Evolutionary conservation across 1,140 invertebrate species (phyloP), one percentile per base, ranked within the genome.

Genomic region (Pseudomyrmex concolor): DNA sequence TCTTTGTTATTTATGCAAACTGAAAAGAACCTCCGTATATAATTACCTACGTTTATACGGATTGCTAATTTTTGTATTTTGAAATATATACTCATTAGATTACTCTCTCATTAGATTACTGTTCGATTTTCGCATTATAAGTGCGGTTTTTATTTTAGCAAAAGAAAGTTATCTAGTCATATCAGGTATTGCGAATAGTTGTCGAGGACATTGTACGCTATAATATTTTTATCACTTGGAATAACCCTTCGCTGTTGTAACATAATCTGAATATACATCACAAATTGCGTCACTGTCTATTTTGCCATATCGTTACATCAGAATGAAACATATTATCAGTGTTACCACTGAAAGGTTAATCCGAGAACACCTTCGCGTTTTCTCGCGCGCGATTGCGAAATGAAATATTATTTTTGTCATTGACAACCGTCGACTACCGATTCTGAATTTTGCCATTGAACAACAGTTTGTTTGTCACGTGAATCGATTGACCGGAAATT

Each of bases 401-500:
- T 12, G 19, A 77, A 34, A 67, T 50, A 43, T n/a, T 17, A 34
- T 70, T 57, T 71, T 50, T 70, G 54, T 68, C 57, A 78, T 1
- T 34, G 19, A 19, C 50, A 25, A 50, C 43, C 34, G 43, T 34
- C 76, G 76, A 70, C 57, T 57, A 19, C 43, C 66, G 19, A 80
- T 60, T 70, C 67, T 80, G 45, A 80, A 71, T 80, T 80, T 80
- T 71, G 19, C 13, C 66, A 68, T n/a, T 68, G 66, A 80, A 54
- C 34, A 34, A 86, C 50, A 64, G 54, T 25, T 12, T 72, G 25
- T 71, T 88, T 77, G 34, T 88, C 77, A 86, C 82, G 87, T 89
- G 84, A 72, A 89, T 80, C 83, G 85, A 89, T 91, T 92, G 91
- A 93, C 89, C 80, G 90, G 91, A 93, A 93, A 91, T 94, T 92